Evolutionary conservation across 2,888 invertebrate species (phyloP).

Genomic region (Tineola bisselliella): DNA sequence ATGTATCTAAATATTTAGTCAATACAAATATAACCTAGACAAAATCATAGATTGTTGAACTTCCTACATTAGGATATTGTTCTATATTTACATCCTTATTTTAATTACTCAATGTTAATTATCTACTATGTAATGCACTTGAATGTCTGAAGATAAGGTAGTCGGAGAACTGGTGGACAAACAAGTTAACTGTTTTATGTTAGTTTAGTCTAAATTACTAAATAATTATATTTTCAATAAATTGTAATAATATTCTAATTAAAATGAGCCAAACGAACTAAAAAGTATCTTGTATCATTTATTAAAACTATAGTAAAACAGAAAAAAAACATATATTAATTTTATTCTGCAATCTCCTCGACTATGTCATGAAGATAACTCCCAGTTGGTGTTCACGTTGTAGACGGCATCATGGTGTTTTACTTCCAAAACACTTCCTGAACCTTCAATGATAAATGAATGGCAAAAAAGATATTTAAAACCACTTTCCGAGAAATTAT

Average conservation of each 20-base stretch:
- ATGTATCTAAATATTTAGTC: too few relatives aligned
- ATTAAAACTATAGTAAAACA: background rate
- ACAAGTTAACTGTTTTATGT: too few relatives aligned
- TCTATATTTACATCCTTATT: background rate
- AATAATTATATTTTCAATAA: too few relatives aligned
- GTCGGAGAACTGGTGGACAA: background rate
- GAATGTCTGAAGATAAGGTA: background rate
- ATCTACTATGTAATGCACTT: background rate
- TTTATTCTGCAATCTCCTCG: background rate
- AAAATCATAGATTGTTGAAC: background rate
- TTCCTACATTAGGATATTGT: background rate
- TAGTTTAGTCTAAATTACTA: too few relatives aligned
- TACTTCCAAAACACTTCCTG: constrained; percentile 7
- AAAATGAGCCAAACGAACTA: too few relatives aligned
- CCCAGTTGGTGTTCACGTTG: constrained; percentile 11
- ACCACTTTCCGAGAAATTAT: background rate
- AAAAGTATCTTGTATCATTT: too few relatives aligned
- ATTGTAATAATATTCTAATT: too few relatives aligned
- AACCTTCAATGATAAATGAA: constrained; percentile 14
- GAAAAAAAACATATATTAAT: background rate
- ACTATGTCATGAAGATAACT: constrained; percentile 9
- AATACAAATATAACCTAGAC: background rate
- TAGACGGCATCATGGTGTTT: constrained; percentile 1
- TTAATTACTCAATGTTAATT: background rate
- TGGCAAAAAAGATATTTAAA: constrained; percentile 7